phyloP scores from a whole-genome alignment of 2,888 invertebrate species.

The Zaprionus bogoriensis region DNA sequence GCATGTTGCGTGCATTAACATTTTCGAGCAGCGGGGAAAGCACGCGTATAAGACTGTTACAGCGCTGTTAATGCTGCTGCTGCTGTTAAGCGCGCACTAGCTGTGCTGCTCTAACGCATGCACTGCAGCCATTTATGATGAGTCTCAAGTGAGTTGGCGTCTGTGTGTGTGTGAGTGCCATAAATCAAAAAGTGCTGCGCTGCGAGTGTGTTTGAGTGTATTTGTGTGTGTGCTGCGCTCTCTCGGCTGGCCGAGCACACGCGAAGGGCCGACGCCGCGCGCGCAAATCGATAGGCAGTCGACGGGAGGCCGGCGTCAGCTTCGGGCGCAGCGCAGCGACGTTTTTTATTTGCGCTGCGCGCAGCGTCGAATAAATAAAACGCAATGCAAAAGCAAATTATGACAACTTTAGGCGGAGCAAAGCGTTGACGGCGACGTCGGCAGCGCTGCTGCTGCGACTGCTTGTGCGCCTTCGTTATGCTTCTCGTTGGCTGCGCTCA shows the following conservation, averaged over 20 bases:
- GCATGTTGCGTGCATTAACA: conserved; percentile 51
- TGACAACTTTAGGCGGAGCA: conserved; percentile 84
- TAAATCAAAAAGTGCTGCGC: conserved; percentile 52
- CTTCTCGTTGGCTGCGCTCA: conserved; percentile 52
- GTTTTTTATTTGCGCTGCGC: conserved; percentile 11
- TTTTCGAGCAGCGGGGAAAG: conserved; percentile 62
- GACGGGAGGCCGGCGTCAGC: conserved; percentile 41
- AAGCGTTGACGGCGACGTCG: conserved; percentile 39
- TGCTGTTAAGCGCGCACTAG: conserved; percentile 42
- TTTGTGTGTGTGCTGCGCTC: conserved; percentile 17
- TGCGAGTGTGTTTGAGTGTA: background rate
- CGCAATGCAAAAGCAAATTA: conserved; percentile 76
- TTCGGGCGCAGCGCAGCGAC: conserved; percentile 46
- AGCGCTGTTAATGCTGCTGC: conserved; percentile 20
- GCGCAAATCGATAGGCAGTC: conserved; percentile 50
- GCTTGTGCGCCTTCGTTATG: conserved; percentile 25
- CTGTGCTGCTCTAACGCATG: conserved; percentile 56
- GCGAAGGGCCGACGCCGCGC: conserved; percentile 47
- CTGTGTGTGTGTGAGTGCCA: conserved; percentile 29
- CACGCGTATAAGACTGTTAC: conserved; percentile 62
- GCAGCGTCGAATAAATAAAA: conserved; percentile 66
- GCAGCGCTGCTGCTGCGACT: conserved; percentile 30
- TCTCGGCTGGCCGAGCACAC: conserved; percentile 4
- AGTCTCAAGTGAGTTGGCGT: conserved; percentile 7
- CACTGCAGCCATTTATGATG: conserved; percentile 34